Evolutionary conservation across 2,113 vertebrate species (phyloP).

Genomic region (Alethe castanea): DNA sequence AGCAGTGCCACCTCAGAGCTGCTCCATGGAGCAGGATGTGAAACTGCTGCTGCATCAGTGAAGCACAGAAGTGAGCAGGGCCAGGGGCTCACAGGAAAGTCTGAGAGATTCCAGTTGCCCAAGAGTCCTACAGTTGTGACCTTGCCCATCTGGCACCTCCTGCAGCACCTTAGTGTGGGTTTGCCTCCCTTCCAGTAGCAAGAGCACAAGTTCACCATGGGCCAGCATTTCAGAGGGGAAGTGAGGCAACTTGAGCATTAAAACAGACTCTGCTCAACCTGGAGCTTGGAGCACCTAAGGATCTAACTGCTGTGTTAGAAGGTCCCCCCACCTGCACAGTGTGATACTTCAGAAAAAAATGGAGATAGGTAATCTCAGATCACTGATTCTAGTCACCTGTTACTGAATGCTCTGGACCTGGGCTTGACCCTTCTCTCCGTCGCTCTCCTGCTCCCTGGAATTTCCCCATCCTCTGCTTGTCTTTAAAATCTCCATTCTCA

Average conservation of each 20-base stretch:
- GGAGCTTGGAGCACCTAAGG: neutral
- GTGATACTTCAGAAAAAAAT: neutral
- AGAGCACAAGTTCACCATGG: neutral
- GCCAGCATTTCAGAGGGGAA: neutral
- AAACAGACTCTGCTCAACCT: neutral
- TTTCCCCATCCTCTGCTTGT: neutral
- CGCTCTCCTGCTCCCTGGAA: neutral
- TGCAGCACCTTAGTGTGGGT: fast-evolving
- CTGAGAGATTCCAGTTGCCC: neutral
- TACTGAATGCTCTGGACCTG: neutral
- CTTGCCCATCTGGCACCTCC: neutral
- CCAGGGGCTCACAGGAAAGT: neutral
- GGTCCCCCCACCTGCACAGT: fast-evolving
- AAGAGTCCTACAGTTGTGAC: neutral
- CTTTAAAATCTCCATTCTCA: neutral
- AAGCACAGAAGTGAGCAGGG: neutral
- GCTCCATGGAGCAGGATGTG: neutral
- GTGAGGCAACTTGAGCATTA: neutral
- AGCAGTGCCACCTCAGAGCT: neutral
- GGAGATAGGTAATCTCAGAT: neutral
- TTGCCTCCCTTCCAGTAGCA: neutral
- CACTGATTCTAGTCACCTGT: neutral
- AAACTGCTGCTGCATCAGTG: neutral
- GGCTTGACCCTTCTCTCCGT: neutral
- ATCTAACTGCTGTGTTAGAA: no score